These are phyloP conservation scores for Entomobrya multifasciata DNA, from an alignment of 2,888 invertebrate species.

Conservation along the genomic window DNA sequence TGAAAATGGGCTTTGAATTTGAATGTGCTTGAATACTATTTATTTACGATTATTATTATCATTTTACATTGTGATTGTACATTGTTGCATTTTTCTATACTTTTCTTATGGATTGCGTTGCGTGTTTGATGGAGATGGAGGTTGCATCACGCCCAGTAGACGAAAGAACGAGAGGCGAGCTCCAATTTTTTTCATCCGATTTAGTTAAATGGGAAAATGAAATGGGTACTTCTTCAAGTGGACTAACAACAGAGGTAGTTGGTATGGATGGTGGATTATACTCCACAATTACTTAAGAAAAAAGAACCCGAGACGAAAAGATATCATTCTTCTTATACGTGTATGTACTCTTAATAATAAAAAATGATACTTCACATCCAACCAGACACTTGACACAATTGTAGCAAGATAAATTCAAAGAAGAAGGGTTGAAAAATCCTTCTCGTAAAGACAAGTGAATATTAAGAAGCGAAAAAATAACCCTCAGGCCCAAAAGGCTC, in stretches of 20 bases:
- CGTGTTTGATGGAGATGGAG: not conserved
- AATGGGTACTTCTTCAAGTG: slow-evolving; percentile 57
- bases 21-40: not conserved
- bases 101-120: not conserved
- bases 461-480: not conserved
- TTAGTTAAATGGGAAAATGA: slow-evolving; percentile 20
- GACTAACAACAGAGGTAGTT: not conserved
- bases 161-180: not conserved
- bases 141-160: slow-evolving; percentile 36
- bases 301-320: not conserved
- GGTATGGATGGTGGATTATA: slow-evolving; percentile 22
- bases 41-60: slow-evolving; percentile 34
- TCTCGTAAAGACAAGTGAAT: too few species aligned
- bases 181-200: slow-evolving; percentile 23
- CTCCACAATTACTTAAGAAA: slow-evolving; percentile 45
- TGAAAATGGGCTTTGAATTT: not conserved
- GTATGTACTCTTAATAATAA: slow-evolving; percentile 18
- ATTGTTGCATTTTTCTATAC: too few species aligned
- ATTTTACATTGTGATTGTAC: too few species aligned
- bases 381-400: slow-evolving; percentile 62
- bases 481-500: slow-evolving; percentile 36
- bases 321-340: slow-evolving; percentile 1
- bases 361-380: slow-evolving; percentile 54
- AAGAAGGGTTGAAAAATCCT: slow-evolving; percentile 16
- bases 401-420: not conserved